Evolutionary conservation across 2,113 vertebrate genomes (phyloP).

Genomic region (Zootoca vivipara): DNA sequence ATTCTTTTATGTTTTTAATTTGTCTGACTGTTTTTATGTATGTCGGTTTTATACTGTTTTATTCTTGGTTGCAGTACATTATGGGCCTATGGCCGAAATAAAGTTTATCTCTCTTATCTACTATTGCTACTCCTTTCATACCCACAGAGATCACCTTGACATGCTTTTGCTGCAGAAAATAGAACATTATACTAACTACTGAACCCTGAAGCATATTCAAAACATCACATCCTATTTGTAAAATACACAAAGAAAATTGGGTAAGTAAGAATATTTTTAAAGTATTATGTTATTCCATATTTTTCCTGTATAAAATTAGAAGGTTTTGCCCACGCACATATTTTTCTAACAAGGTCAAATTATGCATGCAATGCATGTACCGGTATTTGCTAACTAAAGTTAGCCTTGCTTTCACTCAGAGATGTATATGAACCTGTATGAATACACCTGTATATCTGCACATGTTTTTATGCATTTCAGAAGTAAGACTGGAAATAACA

Average conservation of each 20-base stretch:
- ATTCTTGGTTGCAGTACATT: too few relatives aligned
- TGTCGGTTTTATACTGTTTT: too few relatives aligned
- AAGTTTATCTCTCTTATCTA: too few relatives aligned
- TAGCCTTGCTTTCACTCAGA: conserved; percentile 17
- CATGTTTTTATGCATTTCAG: neutral
- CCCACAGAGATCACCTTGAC: conserved; percentile 75
- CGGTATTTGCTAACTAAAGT: conserved; percentile 39
- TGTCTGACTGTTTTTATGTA: too few relatives aligned
- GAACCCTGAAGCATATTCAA: conserved; percentile 74
- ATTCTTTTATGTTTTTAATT: too few relatives aligned
- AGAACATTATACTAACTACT: conserved; percentile 72
- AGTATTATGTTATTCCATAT: conserved; percentile 28
- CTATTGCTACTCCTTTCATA: too few relatives aligned
- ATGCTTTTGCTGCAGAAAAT: conserved; percentile 74
- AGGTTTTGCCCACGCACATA: neutral
- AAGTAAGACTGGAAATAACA: neutral
- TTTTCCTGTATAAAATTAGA: conserved; percentile 35
- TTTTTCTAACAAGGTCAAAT: conserved; percentile 31
- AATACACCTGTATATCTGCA: neutral
- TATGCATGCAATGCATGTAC: conserved; percentile 3
- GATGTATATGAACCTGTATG: conserved; percentile 24
- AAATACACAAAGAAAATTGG: conserved; percentile 59
- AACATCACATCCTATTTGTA: conserved; percentile 76
- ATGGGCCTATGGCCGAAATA: too few relatives aligned
- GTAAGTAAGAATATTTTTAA: conserved; percentile 64